Conservation (phyloP, 2,113 vertebrate species). For the Acanthisitta chloris region DNA sequence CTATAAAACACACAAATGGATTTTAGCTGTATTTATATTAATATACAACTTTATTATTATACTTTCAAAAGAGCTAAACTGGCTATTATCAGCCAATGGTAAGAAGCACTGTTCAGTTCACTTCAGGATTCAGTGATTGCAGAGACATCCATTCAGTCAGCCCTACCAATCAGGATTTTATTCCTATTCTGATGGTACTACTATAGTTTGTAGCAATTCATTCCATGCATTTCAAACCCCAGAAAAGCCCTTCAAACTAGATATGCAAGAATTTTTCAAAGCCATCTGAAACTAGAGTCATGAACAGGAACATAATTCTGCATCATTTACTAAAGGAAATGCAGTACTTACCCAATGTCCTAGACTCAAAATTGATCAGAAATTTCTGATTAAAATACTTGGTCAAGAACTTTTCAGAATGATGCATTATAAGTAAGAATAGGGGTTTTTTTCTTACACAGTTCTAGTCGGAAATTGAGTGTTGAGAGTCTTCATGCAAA, state of each 20-base stretch:
- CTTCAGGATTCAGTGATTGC: not conserved
- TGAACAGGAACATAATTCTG: not conserved
- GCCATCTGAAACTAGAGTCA: not conserved
- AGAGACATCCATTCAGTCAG: not conserved
- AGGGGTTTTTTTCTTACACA: not conserved
- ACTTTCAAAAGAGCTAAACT: not conserved
- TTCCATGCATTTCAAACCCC: not conserved
- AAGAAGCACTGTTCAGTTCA: not conserved
- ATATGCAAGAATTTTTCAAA: not conserved
- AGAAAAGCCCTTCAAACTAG: not conserved
- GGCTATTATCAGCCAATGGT: not conserved
- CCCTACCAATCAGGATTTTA: not conserved
- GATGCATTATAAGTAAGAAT: not conserved
- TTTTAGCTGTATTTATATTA: not conserved
- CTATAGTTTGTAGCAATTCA: not conserved
- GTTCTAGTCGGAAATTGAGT: not conserved
- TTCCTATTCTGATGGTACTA: not conserved
- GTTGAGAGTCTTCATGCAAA: not conserved
- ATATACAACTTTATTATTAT: not conserved
- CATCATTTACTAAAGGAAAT: not conserved
- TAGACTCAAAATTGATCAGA: not conserved
- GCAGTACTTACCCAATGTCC: not conserved
- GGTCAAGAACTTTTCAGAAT: not conserved
- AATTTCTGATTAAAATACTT: conserved; percentile 5
- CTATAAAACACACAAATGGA: not conserved